Base-by-base conservation (phyloP, 2,113 vertebrate species). In the Amphilophus citrinellus region DNA sequence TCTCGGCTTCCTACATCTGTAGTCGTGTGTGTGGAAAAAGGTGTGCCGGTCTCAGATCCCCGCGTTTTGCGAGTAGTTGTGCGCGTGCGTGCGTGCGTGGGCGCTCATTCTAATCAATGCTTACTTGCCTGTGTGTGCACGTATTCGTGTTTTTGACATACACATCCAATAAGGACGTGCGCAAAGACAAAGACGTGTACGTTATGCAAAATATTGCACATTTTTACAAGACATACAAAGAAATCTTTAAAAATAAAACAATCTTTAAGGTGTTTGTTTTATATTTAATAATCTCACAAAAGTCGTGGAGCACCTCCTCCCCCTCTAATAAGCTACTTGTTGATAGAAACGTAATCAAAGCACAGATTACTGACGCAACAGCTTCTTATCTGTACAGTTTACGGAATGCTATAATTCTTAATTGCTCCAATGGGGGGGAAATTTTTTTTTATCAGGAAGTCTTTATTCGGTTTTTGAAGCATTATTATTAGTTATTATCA, bases 321-420 rank as follows among this genome's bases (percentile, higher is more conserved):
- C 42, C 32, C 50, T 62, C 44, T 77, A 13, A 39, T 68, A 37
- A 77, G 13, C 71, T 79, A 84, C 85, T 86, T 84, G 71, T 89
- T 85, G 82, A 78, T 83, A n/a, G 22, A 17, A 47, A 37, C 6
- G 7, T 73, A n/a, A 44, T 24, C 10, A 65, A 77, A 68, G 65
- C 65, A 20, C 56, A 63, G 50, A 10, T 61, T 77, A 10, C 42
- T 65, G 18, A 65, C 5, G 42, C 20, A 30, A 22, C 30, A 6
- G 37, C 22, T 22, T 10, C 2, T 20, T 27, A 32, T 73, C 8
- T 13, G 14, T 27, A 1, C 6, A 35, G 39, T 53, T 27, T 30
- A 44, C 47, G 2, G 1, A 35, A 22, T 18, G 6, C 5, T 4
- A 22, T 39, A 11, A 63, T 79, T n/a, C 1, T 11, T 22, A 84